Evolutionary conservation across 1,140 invertebrate species (phyloP), one percentile per base, ranked within the genome.

Genomic region (Bombus terrestris): DNA sequence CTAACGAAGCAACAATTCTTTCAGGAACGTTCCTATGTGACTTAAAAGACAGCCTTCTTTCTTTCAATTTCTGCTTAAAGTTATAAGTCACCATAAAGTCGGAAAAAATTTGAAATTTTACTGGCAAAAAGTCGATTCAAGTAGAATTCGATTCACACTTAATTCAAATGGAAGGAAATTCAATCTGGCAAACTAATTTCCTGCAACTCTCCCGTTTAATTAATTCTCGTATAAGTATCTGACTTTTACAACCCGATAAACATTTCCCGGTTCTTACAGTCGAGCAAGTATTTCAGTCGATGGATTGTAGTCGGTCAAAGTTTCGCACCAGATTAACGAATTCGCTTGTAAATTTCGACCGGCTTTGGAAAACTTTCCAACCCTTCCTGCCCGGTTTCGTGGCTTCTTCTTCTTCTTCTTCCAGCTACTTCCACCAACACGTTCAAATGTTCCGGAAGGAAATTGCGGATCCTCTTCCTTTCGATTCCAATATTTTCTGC

Each of bases 271-370:
- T 25, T 47, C 22, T 37, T n/a, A 9, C 73, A 22, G 81, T 43
- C 35, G 57, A 22, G 4, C 37, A 47, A 62, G 35, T 53, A 76
- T 76, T 83, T 53, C 72, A 39, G n/a, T 76, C 72, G 59, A 41
- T 66, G 35, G 35, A 37, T 82, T 41, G 47, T 83, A 43, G 22
- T 25, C 53, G 64, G n/a, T 62, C 25, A 35, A 83, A 78, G 64
- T 78, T 83, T 22, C 12, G 22, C 1, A 15, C n/a, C 64, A 53
- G 39, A 84, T 84, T 79, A 84, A 84, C 82, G 47, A 71, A 84
- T 77, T 79, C 75, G 82, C 64, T 84, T 84, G 82, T 69, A 79
- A 84, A 84, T 78, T 84, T 84, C 75, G 64, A 37, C n/a, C 39
- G 37, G 28, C 32, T 75, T 66, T 35, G 72, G 35, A 13, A 68